A percentile compares a stretch with the other conserved stretches of the same genome.
Conservation (phyloP, 2,113 vertebrate genomes). For the Engystomops pustulosus region DNA sequence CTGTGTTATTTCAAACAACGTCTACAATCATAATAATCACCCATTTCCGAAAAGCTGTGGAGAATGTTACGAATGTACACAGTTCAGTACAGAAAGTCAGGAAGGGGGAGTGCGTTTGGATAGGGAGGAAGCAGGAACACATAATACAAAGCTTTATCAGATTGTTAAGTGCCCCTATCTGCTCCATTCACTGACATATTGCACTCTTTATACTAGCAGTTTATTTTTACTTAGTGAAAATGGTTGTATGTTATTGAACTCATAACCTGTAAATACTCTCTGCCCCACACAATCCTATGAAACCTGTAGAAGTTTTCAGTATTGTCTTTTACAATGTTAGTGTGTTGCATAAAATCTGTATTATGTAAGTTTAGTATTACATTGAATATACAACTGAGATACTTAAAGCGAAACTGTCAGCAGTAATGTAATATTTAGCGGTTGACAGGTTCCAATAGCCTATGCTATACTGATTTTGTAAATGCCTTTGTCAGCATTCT, state of each 20-base stretch:
- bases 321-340: not conserved
- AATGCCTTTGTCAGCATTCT: too few species aligned
- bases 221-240: constrained; percentile 8
- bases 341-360: not conserved
- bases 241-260: constrained; percentile 11
- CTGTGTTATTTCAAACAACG: constrained; percentile 51
- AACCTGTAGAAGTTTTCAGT: not conserved
- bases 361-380: not conserved
- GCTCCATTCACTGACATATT: constrained; percentile 13
- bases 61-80: constrained; percentile 52
- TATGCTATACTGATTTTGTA: too few species aligned
- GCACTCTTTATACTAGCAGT: not conserved
- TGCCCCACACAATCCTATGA: not conserved
- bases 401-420: too few species aligned
- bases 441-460: too few species aligned
- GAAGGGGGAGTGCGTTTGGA: not conserved
- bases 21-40: constrained; percentile 54
- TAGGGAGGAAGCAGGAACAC: constrained; percentile 38
- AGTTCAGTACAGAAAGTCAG: not conserved
- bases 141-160: constrained; percentile 46
- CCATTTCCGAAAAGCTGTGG: constrained; percentile 53
- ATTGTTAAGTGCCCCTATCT: constrained; percentile 28
- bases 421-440: too few species aligned
- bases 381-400: not conserved
- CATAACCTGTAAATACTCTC: not conserved